Evolutionary conservation across 1,140 invertebrate species (phyloP), one percentile per base, ranked within the genome.

Genomic region (Penaeus vannamei): DNA sequence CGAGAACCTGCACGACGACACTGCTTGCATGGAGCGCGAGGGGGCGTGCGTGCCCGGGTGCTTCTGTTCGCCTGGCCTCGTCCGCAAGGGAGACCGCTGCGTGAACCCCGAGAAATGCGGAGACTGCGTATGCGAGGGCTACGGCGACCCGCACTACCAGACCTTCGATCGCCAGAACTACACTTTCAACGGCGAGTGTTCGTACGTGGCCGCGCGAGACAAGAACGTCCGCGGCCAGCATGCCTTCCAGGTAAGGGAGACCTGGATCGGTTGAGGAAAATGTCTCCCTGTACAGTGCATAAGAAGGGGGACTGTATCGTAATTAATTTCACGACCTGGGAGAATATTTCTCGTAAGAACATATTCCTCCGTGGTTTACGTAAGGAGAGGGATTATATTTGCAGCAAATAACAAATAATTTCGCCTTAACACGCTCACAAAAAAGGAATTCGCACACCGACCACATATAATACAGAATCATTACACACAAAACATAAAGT

Each of bases 151-250:
- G 1, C 97, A 98, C 92, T 97, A 97, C 92, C 95, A 95, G 90
- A 97, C 96, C 1, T 98, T 97, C 92, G 97, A 98, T 93, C 96
- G 96, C 0, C 94, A 94, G 29, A 93, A 95, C 17, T 98, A 95
- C 92, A 96, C 98, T 92, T 98, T 98, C 93, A 97, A 98, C 93
- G 97, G 97, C 60, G 94, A 97, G 92, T 97, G 97, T 92, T 96
- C 96, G 0, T 97, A 97, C 92, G 92, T 97, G 17, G 94, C 96
- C 22, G 95, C 96, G 0, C 93, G 95, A 59, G 95, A 96, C 92
- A 93, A 94, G 3, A 92, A 94, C 17, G 92, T 91, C 19, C 92
- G 93, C 1, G 93, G 93, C 22, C 93, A 94, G 0, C 95, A 95
- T 81, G 94, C 94, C n/a, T 96, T 96, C 93, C 94, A 96, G 93